A percentile compares a stretch with the other conserved stretches of the same genome.
Evolutionary conservation across 1,140 invertebrate genomes (phyloP).

Genomic region (Orchestia grillus): DNA sequence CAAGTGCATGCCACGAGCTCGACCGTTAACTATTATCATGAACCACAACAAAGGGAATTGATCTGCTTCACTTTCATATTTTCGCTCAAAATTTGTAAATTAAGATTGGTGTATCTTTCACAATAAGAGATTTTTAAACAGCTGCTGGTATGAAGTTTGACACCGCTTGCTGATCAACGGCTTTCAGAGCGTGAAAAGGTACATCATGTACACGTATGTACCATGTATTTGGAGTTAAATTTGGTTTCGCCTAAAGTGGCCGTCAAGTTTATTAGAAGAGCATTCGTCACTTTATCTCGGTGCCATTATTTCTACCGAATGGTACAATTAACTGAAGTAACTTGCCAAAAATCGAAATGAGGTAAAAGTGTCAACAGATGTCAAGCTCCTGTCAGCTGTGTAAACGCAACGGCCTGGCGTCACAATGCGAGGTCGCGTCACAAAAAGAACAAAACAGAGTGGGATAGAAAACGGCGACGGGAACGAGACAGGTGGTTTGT

Average conservation of each 20-base stretch:
- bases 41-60: background rate
- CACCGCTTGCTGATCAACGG: background rate
- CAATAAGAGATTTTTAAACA: background rate
- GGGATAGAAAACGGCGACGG: too few species aligned
- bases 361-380: too few species aligned
- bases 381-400: too few species aligned
- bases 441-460: too few species aligned
- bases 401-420: too few species aligned
- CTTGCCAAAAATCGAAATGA: background rate
- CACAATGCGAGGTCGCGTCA: too few species aligned
- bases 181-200: background rate
- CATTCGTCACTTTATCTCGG: background rate
- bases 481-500: too few species aligned
- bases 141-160: background rate
- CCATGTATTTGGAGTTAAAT: background rate
- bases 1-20: too few species aligned
- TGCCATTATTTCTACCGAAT: background rate
- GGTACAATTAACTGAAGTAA: background rate
- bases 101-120: background rate
- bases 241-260: background rate
- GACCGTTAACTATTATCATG: too few species aligned
- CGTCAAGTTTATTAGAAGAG: background rate
- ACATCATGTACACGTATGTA: background rate
- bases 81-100: background rate
- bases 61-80: background rate